Evolutionary conservation across 2,888 invertebrate species (phyloP).

Genomic region (Dysmachus trigonus): DNA sequence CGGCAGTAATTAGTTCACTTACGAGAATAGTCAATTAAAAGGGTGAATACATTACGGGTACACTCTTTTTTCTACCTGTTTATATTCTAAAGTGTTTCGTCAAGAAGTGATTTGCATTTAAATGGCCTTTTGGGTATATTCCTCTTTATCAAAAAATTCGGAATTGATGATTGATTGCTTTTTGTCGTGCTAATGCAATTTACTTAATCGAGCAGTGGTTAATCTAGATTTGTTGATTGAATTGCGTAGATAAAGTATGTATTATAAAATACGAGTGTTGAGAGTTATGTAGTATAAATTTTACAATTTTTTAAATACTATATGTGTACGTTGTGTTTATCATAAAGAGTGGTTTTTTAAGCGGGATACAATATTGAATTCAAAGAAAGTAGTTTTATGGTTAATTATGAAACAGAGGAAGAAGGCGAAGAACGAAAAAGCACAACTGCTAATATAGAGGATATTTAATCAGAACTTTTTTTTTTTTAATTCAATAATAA

Average conservation of each 20-base stretch:
- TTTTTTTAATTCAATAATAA: too few relatives aligned
- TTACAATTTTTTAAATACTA: too few relatives aligned
- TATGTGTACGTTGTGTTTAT: too few relatives aligned
- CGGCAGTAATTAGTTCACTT: slow-evolving; percentile 7
- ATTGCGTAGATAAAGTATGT: background rate
- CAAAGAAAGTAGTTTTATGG: too few relatives aligned
- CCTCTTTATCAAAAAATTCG: background rate
- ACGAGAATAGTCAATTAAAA: background rate
- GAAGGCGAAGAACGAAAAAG: too few relatives aligned
- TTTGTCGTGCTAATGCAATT: background rate
- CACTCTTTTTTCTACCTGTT: background rate
- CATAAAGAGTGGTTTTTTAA: too few relatives aligned
- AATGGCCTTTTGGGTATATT: background rate
- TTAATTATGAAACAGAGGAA: too few relatives aligned
- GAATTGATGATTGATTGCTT: background rate
- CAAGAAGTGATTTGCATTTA: background rate
- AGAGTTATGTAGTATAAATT: too few relatives aligned
- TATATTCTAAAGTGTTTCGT: background rate
- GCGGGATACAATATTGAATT: too few relatives aligned
- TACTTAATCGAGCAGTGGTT: background rate
- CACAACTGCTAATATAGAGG: too few relatives aligned
- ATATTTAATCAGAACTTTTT: too few relatives aligned
- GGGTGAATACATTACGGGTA: background rate
- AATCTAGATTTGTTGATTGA: background rate
- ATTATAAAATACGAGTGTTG: too few relatives aligned